Conservation (phyloP, 2,888 invertebrate genomes). For the Rhagium mordax region DNA sequence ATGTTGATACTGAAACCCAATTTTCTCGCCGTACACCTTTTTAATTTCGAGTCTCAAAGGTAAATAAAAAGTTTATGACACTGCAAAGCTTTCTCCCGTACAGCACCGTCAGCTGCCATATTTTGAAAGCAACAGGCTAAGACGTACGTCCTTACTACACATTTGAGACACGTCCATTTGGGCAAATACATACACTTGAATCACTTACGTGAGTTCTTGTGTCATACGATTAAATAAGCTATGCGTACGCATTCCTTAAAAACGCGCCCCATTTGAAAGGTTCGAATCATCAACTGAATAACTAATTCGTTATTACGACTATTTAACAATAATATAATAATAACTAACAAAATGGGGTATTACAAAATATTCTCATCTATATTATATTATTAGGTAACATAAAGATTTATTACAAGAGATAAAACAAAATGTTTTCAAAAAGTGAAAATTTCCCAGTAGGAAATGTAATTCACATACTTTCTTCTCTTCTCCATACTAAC, state of each 20-base stretch:
- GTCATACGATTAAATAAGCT: not conserved
- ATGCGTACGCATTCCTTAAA: slow-evolving; percentile 2
- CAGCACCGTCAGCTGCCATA: slow-evolving; percentile 58
- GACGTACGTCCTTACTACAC: slow-evolving; percentile 38
- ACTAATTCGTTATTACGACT: not conserved
- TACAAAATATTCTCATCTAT: slow-evolving; percentile 9
- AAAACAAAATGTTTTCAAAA: slow-evolving; percentile 45
- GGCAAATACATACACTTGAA: not conserved
- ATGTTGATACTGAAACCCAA: not conserved
- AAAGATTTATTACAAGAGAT: not conserved
- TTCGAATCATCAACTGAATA: not conserved
- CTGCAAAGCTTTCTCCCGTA: slow-evolving; percentile 64
- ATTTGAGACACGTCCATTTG: not conserved
- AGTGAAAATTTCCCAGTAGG: slow-evolving; percentile 58
- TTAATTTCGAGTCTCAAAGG: slow-evolving; percentile 58
- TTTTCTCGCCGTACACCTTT: slow-evolving; percentile 38
- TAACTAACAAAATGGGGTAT: not conserved
- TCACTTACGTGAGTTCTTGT: slow-evolving; percentile 31
- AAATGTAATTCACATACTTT: slow-evolving; percentile 61
- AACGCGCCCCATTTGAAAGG: not conserved
- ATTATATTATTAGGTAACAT: slow-evolving; percentile 4
- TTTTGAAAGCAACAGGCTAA: slow-evolving; percentile 41
- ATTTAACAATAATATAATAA: too few relatives aligned
- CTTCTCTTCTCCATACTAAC: slow-evolving; percentile 57
- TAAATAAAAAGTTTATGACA: slow-evolving; percentile 63